Conservation (phyloP, 2,888 invertebrate species). For the Spodoptera littoralis region DNA sequence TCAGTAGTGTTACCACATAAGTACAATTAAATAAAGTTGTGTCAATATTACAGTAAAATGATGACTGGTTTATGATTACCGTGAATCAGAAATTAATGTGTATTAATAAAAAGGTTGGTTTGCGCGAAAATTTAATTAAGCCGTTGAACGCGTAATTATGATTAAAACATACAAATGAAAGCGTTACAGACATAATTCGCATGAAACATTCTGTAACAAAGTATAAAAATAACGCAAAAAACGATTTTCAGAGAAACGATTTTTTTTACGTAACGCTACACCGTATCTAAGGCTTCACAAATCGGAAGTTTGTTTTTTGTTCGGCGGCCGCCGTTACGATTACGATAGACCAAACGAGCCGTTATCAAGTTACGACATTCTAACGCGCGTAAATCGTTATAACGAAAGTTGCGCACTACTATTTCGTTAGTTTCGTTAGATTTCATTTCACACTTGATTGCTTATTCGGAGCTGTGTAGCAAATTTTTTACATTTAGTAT, state of each 20-base stretch:
- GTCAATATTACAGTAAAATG: neutral
- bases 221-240: slow-evolving; percentile 36
- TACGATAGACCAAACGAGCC: slow-evolving; percentile 62
- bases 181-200: slow-evolving; percentile 23
- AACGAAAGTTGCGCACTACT: slow-evolving; percentile 68
- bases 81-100: too few relatives aligned
- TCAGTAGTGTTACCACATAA: too few relatives aligned
- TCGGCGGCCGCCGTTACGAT: slow-evolving; percentile 62
- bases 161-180: slow-evolving; percentile 2
- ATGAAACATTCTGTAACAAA: slow-evolving; percentile 26
- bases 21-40: too few relatives aligned
- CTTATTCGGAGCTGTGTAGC: slow-evolving; percentile 48
- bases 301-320: slow-evolving; percentile 64
- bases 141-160: neutral
- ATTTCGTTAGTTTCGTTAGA: slow-evolving; percentile 71
- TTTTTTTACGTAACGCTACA: slow-evolving; percentile 59
- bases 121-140: too few relatives aligned
- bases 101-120: too few relatives aligned
- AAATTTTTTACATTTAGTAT: slow-evolving; percentile 36
- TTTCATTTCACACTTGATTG: slow-evolving; percentile 81
- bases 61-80: too few relatives aligned
- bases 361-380: slow-evolving; percentile 62
- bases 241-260: slow-evolving; percentile 26
- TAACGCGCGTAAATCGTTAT: slow-evolving; percentile 66
- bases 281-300: slow-evolving; percentile 54